Conservation (phyloP, 2,113 vertebrate genomes). For the Notechis scutatus region DNA sequence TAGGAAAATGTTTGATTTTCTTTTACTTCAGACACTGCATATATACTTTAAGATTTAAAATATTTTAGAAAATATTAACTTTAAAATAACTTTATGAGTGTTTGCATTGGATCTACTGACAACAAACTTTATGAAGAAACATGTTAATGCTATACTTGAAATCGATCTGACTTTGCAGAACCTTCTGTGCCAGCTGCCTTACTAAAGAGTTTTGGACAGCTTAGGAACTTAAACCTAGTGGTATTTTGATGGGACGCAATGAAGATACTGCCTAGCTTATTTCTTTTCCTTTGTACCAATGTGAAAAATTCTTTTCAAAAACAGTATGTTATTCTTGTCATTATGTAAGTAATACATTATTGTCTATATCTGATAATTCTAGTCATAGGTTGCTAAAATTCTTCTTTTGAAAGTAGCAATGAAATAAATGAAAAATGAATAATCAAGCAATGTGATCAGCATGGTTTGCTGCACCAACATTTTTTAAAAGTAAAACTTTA, state of each 20-base stretch:
- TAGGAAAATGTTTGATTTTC: not conserved
- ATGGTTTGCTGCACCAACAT: not conserved
- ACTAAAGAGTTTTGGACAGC: not conserved
- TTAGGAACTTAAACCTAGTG: not conserved
- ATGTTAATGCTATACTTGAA: not conserved
- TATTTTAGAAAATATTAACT: not conserved
- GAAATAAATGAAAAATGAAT: conserved; percentile 12
- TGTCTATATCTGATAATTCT: not conserved
- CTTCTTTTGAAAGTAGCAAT: conserved; percentile 1
- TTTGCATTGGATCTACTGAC: not conserved
- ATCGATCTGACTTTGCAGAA: not conserved
- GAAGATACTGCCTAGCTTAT: not conserved
- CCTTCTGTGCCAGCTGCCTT: not conserved
- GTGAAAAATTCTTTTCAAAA: not conserved
- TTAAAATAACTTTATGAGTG: not conserved
- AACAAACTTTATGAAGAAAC: not conserved
- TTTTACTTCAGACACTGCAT: not conserved
- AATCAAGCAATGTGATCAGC: not conserved
- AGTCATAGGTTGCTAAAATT: not conserved
- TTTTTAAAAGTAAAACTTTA: not conserved
- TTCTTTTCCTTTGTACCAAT: not conserved
- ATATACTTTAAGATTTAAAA: not conserved
- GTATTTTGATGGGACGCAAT: not conserved
- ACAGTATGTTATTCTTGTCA: not conserved
- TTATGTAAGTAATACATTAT: conserved; percentile 9